Evolutionary conservation across 1,140 invertebrate species (phyloP).

Genomic region (Mercenaria mercenaria): DNA sequence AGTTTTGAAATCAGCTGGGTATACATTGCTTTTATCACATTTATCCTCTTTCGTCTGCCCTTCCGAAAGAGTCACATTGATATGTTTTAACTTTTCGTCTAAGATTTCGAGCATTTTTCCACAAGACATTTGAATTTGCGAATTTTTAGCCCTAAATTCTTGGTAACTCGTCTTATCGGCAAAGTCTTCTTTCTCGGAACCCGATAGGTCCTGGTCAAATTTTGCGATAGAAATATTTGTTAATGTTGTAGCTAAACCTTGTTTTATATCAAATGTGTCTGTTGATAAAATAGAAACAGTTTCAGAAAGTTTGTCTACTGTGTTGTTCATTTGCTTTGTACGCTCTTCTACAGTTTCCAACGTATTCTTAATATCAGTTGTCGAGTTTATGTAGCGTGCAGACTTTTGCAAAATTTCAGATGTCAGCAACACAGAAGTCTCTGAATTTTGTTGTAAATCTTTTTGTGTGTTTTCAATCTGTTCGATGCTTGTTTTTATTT

Average conservation of each 20-base stretch:
- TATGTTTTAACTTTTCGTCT: slow-evolving; percentile 57
- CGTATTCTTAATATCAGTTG: background rate
- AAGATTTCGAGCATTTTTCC: slow-evolving; percentile 40
- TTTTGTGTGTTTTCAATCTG: slow-evolving; percentile 2
- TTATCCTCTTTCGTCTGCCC: background rate
- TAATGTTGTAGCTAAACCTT: background rate
- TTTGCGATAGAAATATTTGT: slow-evolving; percentile 16
- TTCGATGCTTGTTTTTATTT: background rate
- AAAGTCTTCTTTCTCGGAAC: background rate
- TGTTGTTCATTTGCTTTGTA: background rate
- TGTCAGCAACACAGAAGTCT: background rate
- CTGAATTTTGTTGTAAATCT: background rate
- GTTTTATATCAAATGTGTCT: slow-evolving; percentile 37
- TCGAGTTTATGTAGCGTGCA: background rate
- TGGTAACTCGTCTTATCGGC: background rate
- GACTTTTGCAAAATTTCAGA: slow-evolving; percentile 28
- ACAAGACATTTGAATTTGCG: slow-evolving; percentile 11
- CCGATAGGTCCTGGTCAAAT: background rate
- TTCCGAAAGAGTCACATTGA: slow-evolving; percentile 14
- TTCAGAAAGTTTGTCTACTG: background rate
- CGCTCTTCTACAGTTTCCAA: background rate
- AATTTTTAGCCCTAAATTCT: slow-evolving; percentile 10
- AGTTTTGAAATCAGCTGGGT: slow-evolving; percentile 38
- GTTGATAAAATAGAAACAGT: background rate
- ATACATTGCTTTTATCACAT: background rate